Base-by-base conservation (phyloP, 1,140 invertebrate species). In the Rhopalosiphum padi region DNA sequence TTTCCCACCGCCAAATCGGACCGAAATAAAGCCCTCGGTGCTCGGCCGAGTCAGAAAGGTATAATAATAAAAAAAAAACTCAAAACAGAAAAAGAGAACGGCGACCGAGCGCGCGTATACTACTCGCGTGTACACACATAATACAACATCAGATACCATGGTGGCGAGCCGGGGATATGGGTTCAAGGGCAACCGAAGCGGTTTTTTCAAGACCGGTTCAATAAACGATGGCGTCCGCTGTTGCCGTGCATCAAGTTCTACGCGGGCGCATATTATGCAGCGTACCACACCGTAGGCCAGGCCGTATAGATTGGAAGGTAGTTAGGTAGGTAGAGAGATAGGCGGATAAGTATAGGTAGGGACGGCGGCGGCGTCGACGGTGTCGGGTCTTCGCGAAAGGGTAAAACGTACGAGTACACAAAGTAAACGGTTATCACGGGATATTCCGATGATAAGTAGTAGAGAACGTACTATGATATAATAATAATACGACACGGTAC, bases 181-280 rank as follows among this genome's bases (percentile, higher is more conserved):
- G 91, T 93, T 93, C 91, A 93, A 93, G 91, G 91, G 91, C 91
- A 86, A 93, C 91, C 82, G 91, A 93, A 93, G 91, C 91, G 91
- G 91, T 93, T 93, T 93, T 92, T 93, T 93, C 91, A 93, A 93
- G 91, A 93, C 91, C 91, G 91, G 91, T 93, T 93, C 91, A 93
- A 93, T 55, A 93, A 93, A 93, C 91, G 91, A 86, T 86, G 91
- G 91, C 91, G 91, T 93, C 91, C 91, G 82, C 91, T 53, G 82
- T 53, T 53, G 68, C 82, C 91, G 43, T 85, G 91, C 82, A 37
- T 90, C 53, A n/a, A 90, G 89, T 90, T 68, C 41, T 43, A 90
- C 55, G 53, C 53, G 37, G 89, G 53, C 87, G 37, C 87, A 48
- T 53, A 37, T 9, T 53, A 37, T 9, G n/a, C 48, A 22, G 11